Base-by-base conservation (phyloP, 2,113 vertebrate genomes). In the Pagrus major region DNA sequence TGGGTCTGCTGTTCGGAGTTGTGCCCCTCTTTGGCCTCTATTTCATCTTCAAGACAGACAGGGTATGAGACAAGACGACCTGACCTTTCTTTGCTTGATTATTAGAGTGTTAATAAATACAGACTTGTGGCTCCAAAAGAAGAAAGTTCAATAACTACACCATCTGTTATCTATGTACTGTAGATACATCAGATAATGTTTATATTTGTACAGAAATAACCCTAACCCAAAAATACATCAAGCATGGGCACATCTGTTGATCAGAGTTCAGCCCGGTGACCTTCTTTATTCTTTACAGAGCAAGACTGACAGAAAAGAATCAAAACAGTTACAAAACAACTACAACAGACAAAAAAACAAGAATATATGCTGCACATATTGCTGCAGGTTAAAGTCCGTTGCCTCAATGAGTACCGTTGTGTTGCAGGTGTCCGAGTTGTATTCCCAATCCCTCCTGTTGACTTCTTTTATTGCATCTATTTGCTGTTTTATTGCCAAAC, bases 11-110 rank as follows among this genome's bases (percentile, higher is more conserved):
- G 33, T 88, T 69, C 76, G 96, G 78, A 0, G n/a, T 97, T 42
- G 93, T 83, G 0, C 98, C 98, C 0, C 56, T 99, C 15, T 3
- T 96, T 4, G 81, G 92, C 85, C 93, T 95, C 86, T 92, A 78
- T 21, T 91, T 73, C 4, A 2, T 88, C 72, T 92, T 99, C 31
- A 98, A 96, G 91, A 23, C 46, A 0, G 91, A 96, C 69, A 94
- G 97, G 91, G 98, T 99, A 91, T n/a, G 87, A 75, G 25, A 75
- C 37, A 20, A 29, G 20, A 55, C 42, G 4, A 20, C 59, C 12
- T n/a, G 9, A 44, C 9, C 44, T 63, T 4, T 63, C 3, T 78
- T 23, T 64, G 29, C 15, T 60, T 59, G 6, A 54, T 59, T 56
- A 3, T 42, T 16, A 39, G 18, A 6, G 44, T 61, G 25, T 37